Conservation (phyloP, 2,888 invertebrate genomes). For the Hipparchia sbordonii region DNA sequence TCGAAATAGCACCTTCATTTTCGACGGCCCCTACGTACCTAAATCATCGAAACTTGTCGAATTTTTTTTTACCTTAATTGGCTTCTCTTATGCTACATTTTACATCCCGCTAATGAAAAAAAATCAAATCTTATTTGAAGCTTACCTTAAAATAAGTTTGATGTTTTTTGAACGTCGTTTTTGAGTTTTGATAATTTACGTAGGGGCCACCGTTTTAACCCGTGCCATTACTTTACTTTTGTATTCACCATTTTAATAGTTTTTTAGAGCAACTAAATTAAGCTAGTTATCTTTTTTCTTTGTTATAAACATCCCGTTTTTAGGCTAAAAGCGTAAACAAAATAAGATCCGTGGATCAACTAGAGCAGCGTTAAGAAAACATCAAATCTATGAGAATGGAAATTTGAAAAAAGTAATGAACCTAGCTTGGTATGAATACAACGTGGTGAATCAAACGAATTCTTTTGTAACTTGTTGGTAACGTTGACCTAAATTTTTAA, state of each 20-base stretch:
- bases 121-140: no score
- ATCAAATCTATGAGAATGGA: not conserved
- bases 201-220: constrained; percentile 25
- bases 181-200: no score
- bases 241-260: constrained; percentile 30
- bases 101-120: no score
- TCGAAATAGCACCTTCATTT: constrained; percentile 57
- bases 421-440: not conserved
- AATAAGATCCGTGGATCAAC: not conserved
- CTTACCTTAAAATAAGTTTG: no score
- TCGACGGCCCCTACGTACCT: no score
- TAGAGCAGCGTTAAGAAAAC: constrained; percentile 1
- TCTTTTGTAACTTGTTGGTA: not conserved
- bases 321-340: not conserved
- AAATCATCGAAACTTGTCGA: no score
- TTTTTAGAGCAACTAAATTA: not conserved
- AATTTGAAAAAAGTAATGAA: not conserved
- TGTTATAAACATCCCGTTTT: not conserved
- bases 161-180: no score
- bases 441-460: not conserved
- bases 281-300: not conserved
- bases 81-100: no score
- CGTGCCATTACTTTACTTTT: constrained; percentile 41
- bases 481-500: no score
- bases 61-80: no score